A percentile compares a stretch with the other conserved stretches of the same genome.
These are phyloP conservation scores for Syncerus caffer DNA, from an alignment of 2,797 vertebrate species.

Conservation along the genomic window DNA sequence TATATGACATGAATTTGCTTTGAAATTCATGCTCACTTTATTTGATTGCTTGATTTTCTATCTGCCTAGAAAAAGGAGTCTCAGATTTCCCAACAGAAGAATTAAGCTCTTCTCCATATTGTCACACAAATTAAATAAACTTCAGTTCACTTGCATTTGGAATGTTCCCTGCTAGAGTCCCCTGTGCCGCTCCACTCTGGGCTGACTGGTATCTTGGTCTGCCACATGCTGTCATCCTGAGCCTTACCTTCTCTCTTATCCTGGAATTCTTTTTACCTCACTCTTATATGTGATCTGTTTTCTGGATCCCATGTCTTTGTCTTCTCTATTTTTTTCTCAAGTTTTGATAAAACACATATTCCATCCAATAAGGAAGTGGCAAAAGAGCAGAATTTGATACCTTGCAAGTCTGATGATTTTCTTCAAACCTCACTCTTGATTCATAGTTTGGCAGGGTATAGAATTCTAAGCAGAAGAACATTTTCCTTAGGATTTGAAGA, in stretches of 20 bases:
- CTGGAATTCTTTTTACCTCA: neutral
- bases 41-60: neutral
- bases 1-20: neutral
- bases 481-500: neutral
- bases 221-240: neutral
- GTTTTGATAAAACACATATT: neutral
- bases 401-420: neutral
- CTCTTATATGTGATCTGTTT: neutral
- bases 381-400: neutral
- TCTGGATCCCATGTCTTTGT: neutral
- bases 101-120: neutral
- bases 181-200: neutral
- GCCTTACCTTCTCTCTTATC: neutral
- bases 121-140: neutral
- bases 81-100: slow-evolving; percentile 5
- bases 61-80: neutral
- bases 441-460: neutral
- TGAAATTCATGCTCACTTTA: neutral
- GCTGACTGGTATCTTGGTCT: neutral
- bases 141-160: neutral
- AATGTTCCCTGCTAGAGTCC: neutral
- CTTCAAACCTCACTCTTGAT: neutral
- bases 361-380: neutral
- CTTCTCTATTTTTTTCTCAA: neutral
- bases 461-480: neutral